Base-by-base conservation (phyloP, 2,113 vertebrate species). In the Sardina pilchardus region DNA sequence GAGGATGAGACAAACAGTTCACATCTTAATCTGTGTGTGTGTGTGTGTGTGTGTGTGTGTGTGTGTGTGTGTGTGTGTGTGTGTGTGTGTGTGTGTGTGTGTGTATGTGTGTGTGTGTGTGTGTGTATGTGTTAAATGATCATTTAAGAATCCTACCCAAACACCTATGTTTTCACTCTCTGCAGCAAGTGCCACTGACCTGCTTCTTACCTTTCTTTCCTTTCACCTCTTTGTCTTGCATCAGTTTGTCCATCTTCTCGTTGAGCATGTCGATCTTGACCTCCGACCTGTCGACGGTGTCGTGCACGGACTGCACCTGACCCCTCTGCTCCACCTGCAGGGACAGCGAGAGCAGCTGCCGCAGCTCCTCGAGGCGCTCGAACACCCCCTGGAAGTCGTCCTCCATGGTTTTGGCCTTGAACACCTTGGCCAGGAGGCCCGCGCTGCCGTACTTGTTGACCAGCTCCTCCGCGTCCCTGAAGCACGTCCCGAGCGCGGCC, bases 321-420 rank as follows among this genome's bases (percentile, higher is more conserved):
- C 56, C 56, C 56, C 56, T 63, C 56, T 63, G 56, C 56, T 63
- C 56, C 56, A 63, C 56, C 56, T 63, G 56, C 56, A 63, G 56
- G 3, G 56, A 63, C 21, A 63, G 21, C 21, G 56, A 63, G 21
- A 63, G 56, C 21, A 63, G 56, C 6, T 26, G 4, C 3, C 24
- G 5, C 5, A 63, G 0, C 24, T 63, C 24, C 0, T 63, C 56
- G 2, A 63, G 56, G 1, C 56, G 56, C 24, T 24, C 0, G 21
- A 63, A 63, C 56, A 63, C 6, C 5, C 24, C 56, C 56, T 63
- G 5, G 6, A 63, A 63, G 4, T 63, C 56, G 0, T 26, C 24
- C 24, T 63, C 56, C 56, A 63, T 63, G 56, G 56, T 24, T 24
- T 26, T 26, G 56, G 56, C 56, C 24, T 26, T 26, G 6, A 24